Percentiles rank a stretch among this genome's conserved stretches.
Evolutionary conservation across 2,888 invertebrate genomes (phyloP).

Genomic region (Coleophora deauratella): DNA sequence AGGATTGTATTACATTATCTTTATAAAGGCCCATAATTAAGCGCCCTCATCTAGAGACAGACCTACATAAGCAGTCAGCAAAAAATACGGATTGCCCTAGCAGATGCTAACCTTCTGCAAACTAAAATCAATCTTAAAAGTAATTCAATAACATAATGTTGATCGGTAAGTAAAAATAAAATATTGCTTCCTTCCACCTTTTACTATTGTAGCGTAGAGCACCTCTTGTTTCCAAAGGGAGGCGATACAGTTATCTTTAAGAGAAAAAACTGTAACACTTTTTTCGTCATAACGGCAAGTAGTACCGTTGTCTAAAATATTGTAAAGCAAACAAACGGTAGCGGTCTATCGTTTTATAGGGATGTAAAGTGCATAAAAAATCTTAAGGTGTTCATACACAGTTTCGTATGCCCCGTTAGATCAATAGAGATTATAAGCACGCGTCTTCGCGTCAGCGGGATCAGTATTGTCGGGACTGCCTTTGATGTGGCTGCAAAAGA

Average conservation of each 20-base stretch:
- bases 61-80: conserved; percentile 24
- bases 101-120: conserved; percentile 66
- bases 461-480: conserved; percentile 47
- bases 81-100: conserved; percentile 36
- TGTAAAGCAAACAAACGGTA: conserved; percentile 51
- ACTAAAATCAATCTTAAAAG: conserved; percentile 63
- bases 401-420: conserved; percentile 60
- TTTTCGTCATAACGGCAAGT: conserved; percentile 56
- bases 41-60: conserved; percentile 60
- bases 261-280: conserved; percentile 70
- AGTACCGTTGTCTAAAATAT: conserved; percentile 51
- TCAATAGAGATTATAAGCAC: conserved; percentile 71
- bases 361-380: conserved; percentile 48
- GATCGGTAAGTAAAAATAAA: conserved; percentile 60
- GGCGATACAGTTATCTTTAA: conserved; percentile 64
- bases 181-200: conserved; percentile 73
- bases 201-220: conserved; percentile 33
- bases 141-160: conserved; percentile 73
- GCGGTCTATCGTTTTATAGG: conserved; percentile 60
- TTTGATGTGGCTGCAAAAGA: conserved; percentile 70
- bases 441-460: conserved; percentile 49
- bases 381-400: conserved; percentile 62
- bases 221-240: conserved; percentile 44
- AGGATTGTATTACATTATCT: conserved; percentile 71
- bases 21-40: conserved; percentile 58